Evolutionary conservation across 2,113 vertebrate genomes (phyloP).

Genomic region (Archilochus colubris): DNA sequence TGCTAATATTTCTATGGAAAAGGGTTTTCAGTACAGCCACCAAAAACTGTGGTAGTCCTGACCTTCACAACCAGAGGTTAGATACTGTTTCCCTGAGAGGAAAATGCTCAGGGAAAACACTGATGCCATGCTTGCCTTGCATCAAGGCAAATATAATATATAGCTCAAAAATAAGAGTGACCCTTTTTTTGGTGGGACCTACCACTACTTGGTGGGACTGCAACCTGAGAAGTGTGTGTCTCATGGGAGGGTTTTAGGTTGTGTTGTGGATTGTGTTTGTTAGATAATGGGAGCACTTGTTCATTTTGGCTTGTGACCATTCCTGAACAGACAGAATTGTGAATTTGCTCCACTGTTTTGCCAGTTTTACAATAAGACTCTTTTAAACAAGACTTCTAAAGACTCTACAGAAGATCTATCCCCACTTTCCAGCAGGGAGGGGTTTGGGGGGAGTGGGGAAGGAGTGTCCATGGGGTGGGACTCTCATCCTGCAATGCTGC

Average conservation of each 20-base stretch:
- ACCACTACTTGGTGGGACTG: neutral
- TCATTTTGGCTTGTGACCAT: neutral
- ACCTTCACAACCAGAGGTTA: neutral
- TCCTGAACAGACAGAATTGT: neutral
- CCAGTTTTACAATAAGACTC: too few species aligned
- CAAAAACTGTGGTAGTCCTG: neutral
- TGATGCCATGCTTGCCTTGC: neutral
- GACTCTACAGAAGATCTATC: neutral
- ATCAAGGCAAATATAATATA: too few species aligned
- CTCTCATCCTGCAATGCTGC: rapidly evolving
- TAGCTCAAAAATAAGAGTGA: neutral
- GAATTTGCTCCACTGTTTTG: too few species aligned
- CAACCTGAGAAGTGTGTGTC: neutral
- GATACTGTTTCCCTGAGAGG: neutral
- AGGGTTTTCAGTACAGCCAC: neutral
- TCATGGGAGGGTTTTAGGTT: neutral
- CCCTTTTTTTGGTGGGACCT: neutral
- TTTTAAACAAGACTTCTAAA: neutral
- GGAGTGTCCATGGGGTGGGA: rapidly evolving
- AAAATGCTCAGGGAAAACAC: neutral
- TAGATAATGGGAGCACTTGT: neutral
- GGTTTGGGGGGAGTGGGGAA: neutral
- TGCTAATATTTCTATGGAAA: neutral
- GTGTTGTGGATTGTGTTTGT: neutral
- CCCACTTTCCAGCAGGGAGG: neutral